Evolutionary conservation across 37 sponge, comb jelly and placozoan genomes (phyloP).

Genomic region (Amphimedon queenslandica): DNA sequence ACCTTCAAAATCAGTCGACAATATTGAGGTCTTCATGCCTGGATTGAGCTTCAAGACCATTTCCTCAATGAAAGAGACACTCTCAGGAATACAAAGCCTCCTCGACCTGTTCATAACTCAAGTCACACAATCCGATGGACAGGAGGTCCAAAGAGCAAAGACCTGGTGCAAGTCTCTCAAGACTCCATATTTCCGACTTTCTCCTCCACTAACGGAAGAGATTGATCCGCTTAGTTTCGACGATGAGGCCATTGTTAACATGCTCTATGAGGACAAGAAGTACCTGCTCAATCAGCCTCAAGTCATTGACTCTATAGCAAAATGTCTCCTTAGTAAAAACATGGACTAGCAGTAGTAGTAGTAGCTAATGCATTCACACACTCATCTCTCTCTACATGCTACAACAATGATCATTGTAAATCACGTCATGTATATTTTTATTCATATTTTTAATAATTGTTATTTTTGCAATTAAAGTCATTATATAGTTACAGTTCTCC

Average conservation of each 20-base stretch:
- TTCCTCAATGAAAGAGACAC: neutral
- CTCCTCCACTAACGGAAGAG: slow-evolving; percentile 11
- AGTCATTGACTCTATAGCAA: slow-evolving; percentile 10
- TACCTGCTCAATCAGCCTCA: slow-evolving; percentile 7
- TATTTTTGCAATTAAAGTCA: no score
- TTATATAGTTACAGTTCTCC: no score
- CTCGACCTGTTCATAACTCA: slow-evolving; percentile 29
- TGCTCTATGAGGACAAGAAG: slow-evolving; percentile 29
- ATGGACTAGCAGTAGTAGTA: no score
- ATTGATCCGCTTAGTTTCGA: slow-evolving; percentile 21
- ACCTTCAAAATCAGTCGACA: slow-evolving; percentile 1
- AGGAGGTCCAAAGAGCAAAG: slow-evolving; percentile 28
- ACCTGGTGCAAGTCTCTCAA: slow-evolving; percentile 33
- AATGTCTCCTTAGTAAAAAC: no score
- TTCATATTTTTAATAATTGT: no score
- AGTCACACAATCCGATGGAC: slow-evolving; percentile 25
- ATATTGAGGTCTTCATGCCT: slow-evolving; percentile 8
- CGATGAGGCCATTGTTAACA: slow-evolving; percentile 9
- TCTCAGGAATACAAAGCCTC: slow-evolving; percentile 12
- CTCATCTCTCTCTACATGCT: no score
- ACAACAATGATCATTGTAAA: no score
- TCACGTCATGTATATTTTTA: no score
- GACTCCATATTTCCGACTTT: slow-evolving; percentile 23
- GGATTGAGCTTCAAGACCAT: neutral
- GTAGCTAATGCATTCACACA: no score